Conservation (phyloP, 1,140 invertebrate species). For the Apis cerana region DNA sequence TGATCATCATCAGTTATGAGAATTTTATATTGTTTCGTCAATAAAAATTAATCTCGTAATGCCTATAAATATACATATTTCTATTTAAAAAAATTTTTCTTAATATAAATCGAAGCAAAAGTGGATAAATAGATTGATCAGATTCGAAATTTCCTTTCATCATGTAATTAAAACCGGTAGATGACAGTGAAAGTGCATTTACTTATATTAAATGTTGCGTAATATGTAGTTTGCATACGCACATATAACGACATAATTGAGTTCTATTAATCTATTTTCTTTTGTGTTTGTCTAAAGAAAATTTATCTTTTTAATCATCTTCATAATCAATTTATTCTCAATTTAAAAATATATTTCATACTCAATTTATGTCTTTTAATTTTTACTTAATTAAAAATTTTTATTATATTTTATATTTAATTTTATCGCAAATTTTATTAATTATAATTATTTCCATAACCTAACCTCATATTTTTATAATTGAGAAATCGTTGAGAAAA, state of each 20-base stretch:
- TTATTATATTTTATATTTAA: too few species aligned
- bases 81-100: neutral
- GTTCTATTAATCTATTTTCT: neutral
- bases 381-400: too few species aligned
- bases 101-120: too few species aligned
- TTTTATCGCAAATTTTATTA: too few species aligned
- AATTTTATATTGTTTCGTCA: neutral
- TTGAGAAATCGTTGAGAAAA: too few species aligned
- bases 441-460: too few species aligned
- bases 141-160: constrained; percentile 37
- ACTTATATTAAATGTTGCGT: constrained; percentile 25
- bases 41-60: neutral
- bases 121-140: neutral
- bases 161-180: constrained; percentile 34
- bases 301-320: too few species aligned
- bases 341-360: too few species aligned
- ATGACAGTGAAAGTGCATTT: constrained; percentile 48
- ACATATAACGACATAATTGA: neutral
- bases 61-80: neutral
- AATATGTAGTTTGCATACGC: neutral
- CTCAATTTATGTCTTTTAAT: too few species aligned
- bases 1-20: neutral
- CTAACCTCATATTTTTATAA: too few species aligned
- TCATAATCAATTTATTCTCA: too few species aligned
- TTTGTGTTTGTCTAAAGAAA: neutral